Evolutionary conservation across 2,797 vertebrate species (phyloP).

Genomic region (Falco columbarius): DNA sequence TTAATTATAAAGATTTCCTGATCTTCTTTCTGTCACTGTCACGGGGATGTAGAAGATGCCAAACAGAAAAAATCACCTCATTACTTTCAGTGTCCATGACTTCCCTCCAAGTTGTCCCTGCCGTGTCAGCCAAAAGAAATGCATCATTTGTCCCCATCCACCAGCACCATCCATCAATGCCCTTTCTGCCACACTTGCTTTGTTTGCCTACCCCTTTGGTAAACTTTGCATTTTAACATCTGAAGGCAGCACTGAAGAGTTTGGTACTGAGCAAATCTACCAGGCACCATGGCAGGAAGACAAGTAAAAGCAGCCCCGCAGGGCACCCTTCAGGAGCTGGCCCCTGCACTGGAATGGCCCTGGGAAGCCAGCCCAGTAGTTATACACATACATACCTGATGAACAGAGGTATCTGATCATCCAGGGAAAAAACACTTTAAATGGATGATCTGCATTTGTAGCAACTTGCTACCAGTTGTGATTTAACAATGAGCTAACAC

Average conservation of each 20-base stretch:
- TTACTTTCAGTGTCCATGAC: not conserved
- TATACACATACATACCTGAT: too few relatives aligned
- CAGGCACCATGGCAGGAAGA: not conserved
- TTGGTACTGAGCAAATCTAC: not conserved
- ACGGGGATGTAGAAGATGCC: rapidly evolving
- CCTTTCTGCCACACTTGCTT: not conserved
- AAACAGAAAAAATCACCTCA: not conserved
- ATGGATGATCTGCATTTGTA: not conserved
- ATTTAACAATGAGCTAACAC: not conserved
- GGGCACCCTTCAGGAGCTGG: not conserved
- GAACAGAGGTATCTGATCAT: not conserved
- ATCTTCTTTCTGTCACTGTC: not conserved
- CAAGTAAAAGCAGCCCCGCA: not conserved
- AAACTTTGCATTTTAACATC: not conserved
- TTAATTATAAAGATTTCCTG: not conserved
- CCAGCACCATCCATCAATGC: not conserved
- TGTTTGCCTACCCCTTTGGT: not conserved
- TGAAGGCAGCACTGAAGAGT: not conserved
- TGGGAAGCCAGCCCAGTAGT: not conserved
- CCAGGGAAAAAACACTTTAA: not conserved
- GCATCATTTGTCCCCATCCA: not conserved
- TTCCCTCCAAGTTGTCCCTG: not conserved
- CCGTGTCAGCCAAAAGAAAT: conserved; percentile 19
- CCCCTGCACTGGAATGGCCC: too few relatives aligned
- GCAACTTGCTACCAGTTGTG: not conserved